A percentile compares a stretch with the other conserved stretches of the same genome.
Conservation (phyloP, 2,113 vertebrate genomes). For the Orycteropus afer region DNA sequence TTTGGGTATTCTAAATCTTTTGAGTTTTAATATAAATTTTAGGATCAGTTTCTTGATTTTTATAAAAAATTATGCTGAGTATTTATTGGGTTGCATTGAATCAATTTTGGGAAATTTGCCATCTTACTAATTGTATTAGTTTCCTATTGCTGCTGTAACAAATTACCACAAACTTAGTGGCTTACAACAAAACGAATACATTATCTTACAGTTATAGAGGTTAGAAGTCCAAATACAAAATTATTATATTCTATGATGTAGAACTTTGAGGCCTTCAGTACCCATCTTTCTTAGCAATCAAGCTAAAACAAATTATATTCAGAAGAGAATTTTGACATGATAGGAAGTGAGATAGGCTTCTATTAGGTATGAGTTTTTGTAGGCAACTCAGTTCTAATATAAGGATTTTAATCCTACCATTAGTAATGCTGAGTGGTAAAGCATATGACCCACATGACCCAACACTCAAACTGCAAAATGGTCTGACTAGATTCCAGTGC, state of each 20-base stretch:
- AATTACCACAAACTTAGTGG: background rate
- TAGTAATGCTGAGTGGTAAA: background rate
- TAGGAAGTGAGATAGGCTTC: background rate
- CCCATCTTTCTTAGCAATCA: background rate
- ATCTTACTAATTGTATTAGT: background rate
- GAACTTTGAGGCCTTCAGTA: background rate
- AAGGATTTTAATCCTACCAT: background rate
- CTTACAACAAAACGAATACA: background rate
- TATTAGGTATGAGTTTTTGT: background rate
- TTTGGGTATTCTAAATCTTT: background rate
- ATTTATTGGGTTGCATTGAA: background rate
- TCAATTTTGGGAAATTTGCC: background rate
- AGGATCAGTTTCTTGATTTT: background rate
- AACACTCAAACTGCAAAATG: background rate
- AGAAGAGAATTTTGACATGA: background rate
- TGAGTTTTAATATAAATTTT: constrained; percentile 12
- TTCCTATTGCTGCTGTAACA: background rate
- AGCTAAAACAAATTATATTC: background rate
- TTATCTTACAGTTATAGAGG: background rate
- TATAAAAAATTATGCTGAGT: background rate
- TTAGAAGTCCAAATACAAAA: background rate
- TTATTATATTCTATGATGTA: background rate
- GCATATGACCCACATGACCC: background rate
- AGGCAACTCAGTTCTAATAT: background rate
- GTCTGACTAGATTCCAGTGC: background rate